Conservation (phyloP, 2,888 invertebrate species). For the Diplolepis rosae region DNA sequence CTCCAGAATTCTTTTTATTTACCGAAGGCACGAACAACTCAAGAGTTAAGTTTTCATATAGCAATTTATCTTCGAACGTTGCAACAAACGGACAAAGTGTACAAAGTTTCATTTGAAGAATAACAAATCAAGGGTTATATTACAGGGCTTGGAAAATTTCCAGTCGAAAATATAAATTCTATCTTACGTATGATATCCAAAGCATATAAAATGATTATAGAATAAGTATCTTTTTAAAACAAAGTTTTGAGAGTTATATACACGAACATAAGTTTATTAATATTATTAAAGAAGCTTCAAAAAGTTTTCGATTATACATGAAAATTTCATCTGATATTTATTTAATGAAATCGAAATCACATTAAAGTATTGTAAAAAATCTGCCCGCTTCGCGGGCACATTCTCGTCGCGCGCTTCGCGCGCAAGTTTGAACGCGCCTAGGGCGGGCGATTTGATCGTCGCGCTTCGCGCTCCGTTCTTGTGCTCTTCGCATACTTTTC, state of each 20-base stretch:
- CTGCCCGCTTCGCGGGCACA: no score
- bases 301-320: no score
- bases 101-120: neutral
- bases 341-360: no score
- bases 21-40: conserved; percentile 5
- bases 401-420: no score
- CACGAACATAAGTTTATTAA: no score
- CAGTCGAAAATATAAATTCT: neutral
- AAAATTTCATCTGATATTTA: no score
- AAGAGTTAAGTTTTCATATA: conserved; percentile 10
- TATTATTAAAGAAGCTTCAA: no score
- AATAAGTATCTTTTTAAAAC: neutral
- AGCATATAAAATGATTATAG: neutral
- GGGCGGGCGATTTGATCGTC: no score
- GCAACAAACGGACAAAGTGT: conserved; percentile 1
- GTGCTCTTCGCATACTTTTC: no score
- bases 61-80: conserved; percentile 21
- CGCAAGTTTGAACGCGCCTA: no score
- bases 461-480: no score
- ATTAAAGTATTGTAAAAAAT: no score
- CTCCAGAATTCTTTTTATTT: neutral
- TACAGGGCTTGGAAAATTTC: neutral
- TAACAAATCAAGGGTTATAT: neutral
- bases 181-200: neutral
- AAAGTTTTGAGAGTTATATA: neutral